Conservation (phyloP, 2,888 invertebrate species). For the Chromoteleia sp. region DNA sequence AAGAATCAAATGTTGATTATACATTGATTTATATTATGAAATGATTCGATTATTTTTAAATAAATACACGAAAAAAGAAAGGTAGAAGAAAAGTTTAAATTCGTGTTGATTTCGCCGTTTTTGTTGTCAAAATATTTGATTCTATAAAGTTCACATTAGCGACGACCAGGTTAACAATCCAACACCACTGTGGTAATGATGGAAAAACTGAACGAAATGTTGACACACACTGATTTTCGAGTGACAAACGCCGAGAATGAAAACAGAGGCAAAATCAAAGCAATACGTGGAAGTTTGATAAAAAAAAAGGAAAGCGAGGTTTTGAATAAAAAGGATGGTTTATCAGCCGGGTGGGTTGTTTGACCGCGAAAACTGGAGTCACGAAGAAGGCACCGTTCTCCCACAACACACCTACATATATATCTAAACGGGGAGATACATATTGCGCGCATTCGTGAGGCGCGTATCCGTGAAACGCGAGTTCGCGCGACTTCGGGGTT, state of each 20-base stretch:
- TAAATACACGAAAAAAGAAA: neutral
- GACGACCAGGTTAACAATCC: conserved; percentile 7
- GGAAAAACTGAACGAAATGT: neutral
- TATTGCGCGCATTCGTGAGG: conserved; percentile 10
- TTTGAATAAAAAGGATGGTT: too few species aligned
- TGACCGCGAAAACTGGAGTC: conserved; percentile 3
- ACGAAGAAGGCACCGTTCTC: conserved; percentile 21
- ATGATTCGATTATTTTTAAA: too few species aligned
- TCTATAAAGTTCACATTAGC: neutral
- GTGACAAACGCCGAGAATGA: neutral
- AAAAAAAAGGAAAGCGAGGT: too few species aligned
- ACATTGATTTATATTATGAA: too few species aligned
- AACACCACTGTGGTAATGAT: neutral
- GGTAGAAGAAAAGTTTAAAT: neutral
- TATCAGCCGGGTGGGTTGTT: neutral
- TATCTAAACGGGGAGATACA: conserved; percentile 10
- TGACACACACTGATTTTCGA: neutral
- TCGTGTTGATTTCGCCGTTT: neutral
- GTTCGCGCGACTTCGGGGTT: neutral
- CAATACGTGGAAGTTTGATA: neutral
- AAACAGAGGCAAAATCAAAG: neutral
- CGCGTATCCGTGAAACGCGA: neutral
- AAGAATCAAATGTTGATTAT: too few species aligned
- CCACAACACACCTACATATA: conserved; percentile 47
- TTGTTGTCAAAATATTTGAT: neutral